Percentiles rank a stretch among this genome's conserved stretches.
phyloP scores from a whole-genome alignment of 1,140 invertebrate genomes.

The Cotesia chilonis region DNA sequence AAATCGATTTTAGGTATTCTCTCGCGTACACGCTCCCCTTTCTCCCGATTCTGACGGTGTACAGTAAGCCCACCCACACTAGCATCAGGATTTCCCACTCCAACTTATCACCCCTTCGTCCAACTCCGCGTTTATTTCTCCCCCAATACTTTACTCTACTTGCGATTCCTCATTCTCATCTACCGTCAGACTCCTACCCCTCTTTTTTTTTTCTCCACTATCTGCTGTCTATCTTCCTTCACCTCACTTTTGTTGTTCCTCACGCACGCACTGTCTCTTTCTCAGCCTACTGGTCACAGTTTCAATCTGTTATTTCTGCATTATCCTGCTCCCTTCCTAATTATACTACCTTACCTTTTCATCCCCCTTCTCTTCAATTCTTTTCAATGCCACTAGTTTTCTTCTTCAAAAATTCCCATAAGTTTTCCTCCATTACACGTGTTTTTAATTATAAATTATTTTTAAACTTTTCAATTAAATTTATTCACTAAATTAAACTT shows the following conservation, averaged over 20 bases:
- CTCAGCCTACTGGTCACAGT: constrained; percentile 49
- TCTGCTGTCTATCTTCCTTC: background rate
- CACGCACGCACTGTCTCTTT: constrained; percentile 18
- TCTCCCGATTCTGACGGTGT: background rate
- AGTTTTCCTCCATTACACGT: background rate
- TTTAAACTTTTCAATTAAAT: too few relatives aligned
- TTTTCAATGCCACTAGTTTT: constrained; percentile 39
- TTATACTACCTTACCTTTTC: constrained; percentile 30
- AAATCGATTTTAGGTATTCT: constrained; percentile 15
- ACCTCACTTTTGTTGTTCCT: background rate
- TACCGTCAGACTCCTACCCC: background rate
- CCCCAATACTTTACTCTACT: constrained; percentile 24
- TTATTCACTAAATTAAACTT: too few relatives aligned
- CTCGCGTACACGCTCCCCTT: constrained; percentile 16
- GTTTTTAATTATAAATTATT: background rate
- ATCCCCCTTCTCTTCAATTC: constrained; percentile 24
- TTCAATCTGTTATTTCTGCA: constrained; percentile 64
- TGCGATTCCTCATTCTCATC: constrained; percentile 23
- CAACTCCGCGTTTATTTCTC: constrained; percentile 34
- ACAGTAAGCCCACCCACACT: background rate
- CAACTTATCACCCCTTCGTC: constrained; percentile 9
- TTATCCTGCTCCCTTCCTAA: constrained; percentile 53
- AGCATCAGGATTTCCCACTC: background rate
- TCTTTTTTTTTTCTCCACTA: background rate
- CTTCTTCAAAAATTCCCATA: background rate